These are phyloP conservation scores for Aplysina aerophoba DNA, from an alignment of 37 sponge, comb jelly and placozoan species.

Conservation along the genomic window DNA sequence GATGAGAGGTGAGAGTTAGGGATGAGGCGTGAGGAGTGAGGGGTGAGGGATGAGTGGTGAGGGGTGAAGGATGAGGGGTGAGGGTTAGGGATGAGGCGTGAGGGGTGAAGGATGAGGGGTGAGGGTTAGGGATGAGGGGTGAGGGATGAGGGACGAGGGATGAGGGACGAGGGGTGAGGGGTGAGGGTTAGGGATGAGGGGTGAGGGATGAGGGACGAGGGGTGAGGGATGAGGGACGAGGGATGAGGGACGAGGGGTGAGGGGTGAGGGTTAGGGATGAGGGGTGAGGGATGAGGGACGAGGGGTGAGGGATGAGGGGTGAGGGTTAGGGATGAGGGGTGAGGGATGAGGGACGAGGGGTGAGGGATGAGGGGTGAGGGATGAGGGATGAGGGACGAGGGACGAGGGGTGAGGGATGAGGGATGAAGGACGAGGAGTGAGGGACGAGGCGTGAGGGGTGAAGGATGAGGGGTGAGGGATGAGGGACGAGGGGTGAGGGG, in stretches of 20 bases:
- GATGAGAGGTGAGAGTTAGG: not conserved
- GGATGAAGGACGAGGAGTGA: not conserved
- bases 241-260: not conserved
- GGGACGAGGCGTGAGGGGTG: not conserved
- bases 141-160: not conserved
- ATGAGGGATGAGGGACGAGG: not conserved
- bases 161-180: slow-evolving; percentile 5
- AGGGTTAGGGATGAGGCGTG: not conserved
- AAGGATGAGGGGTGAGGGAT: not conserved
- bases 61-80: not conserved
- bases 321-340: not conserved
- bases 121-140: not conserved
- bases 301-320: not conserved
- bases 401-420: not conserved
- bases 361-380: not conserved
- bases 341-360: not conserved
- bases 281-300: not conserved
- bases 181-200: not conserved
- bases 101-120: not conserved
- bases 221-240: not conserved
- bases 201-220: not conserved
- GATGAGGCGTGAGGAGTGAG: not conserved
- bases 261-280: not conserved
- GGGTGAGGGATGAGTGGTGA: not conserved
- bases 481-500: not conserved